Base-by-base conservation (phyloP, 2,888 invertebrate genomes). In the Mythimna impura region DNA sequence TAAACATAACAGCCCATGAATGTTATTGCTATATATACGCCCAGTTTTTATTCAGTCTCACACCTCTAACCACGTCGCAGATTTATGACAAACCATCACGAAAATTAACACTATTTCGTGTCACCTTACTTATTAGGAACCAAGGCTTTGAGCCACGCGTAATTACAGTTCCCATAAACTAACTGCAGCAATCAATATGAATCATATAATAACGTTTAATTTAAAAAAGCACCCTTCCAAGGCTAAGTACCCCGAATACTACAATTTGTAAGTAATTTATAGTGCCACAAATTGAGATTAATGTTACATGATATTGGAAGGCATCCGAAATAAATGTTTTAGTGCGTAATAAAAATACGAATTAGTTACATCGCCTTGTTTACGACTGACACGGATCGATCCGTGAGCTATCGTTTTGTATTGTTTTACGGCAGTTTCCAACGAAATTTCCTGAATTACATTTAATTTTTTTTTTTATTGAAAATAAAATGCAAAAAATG, bases 281-380 rank as follows among this genome's bases (percentile, higher is more conserved):
- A 64, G 80, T 78, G 66, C 78, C 66, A 82, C 78, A 83, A 84
- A 80, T 83, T 84, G 76, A 84, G 84, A 83, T 83, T 83, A 84
- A 83, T 82, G 82, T 75, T 69, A 68, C 77, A 75, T 80, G 75
- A 80, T 78, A 74, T 83, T 82, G 77, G 70, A 84, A 76, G 62
- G 71, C 74, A 82, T 84, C 71, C 66, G 69, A 83, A 77, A 73
- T 75, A 73, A 82, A 75, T 62, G 66, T 75, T 83, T 84, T 68
- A 76, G 73, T 63, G 73, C 54, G 55, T 71, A 76, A 78, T 78
- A 83, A 84, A 82, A 81, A 68, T 73, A 71, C 66, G 64, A 82
- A 78, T 73, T 73, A 84, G 63, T 73, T 72, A 69, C 65, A 62
- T 82, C 60, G 68, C 50, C 52, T 68, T 76, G 76, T 80, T 83